These are phyloP conservation scores for Microplitis demolitor DNA, from an alignment of 1,140 invertebrate genomes.

Conservation along the genomic window DNA sequence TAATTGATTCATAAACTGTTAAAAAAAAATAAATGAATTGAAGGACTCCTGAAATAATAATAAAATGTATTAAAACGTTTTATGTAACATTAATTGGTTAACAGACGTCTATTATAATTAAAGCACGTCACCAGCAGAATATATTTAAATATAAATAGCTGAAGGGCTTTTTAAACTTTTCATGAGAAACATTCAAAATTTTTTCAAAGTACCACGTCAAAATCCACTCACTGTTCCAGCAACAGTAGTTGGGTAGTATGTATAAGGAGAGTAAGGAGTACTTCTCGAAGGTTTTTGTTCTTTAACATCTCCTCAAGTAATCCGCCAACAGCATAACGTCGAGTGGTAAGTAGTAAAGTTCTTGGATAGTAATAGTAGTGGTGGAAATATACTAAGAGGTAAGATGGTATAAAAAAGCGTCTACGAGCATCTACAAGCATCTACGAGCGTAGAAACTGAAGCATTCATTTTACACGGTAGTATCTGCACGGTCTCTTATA, in stretches of 20 bases:
- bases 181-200: constrained; percentile 24
- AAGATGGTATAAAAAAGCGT: constrained; percentile 34
- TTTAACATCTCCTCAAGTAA: constrained; percentile 29
- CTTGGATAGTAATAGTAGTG: background rate
- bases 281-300: constrained; percentile 25
- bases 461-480: constrained; percentile 33
- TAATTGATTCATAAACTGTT: no score
- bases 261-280: background rate
- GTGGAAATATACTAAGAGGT: no score
- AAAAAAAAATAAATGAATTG: no score
- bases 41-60: no score
- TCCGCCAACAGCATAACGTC: constrained; percentile 25
- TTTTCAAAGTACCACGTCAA: constrained; percentile 25
- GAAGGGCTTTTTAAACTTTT: constrained; percentile 6
- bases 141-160: constrained; percentile 1
- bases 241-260: background rate
- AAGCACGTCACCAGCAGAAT: background rate
- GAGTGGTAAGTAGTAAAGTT: constrained; percentile 35
- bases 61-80: background rate
- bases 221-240: constrained; percentile 14
- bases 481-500: constrained; percentile 6
- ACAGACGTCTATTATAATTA: background rate
- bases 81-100: background rate
- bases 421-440: constrained; percentile 24
- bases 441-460: constrained; percentile 26